Conservation (phyloP, 2,888 invertebrate species). For the Heliconius ethilla region DNA sequence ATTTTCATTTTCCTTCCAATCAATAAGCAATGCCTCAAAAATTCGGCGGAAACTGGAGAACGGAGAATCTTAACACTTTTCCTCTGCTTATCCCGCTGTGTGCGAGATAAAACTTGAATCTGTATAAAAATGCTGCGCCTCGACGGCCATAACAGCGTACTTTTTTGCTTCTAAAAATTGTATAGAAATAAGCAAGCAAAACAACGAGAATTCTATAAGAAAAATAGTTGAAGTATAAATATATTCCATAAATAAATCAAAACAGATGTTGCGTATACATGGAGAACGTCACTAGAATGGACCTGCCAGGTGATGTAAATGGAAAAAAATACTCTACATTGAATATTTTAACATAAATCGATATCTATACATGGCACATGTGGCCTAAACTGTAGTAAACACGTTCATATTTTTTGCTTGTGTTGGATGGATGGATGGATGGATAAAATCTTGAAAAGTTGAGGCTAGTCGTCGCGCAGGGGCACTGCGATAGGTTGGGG, state of each 20-base stretch:
- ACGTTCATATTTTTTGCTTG: neutral
- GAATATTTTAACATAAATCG: constrained; percentile 28
- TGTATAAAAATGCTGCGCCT: no score
- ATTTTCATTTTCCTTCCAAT: no score
- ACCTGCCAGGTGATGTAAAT: constrained; percentile 22
- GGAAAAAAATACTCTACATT: constrained; percentile 21
- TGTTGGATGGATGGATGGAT: no score
- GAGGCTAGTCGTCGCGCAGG: no score
- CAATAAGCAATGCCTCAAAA: no score
- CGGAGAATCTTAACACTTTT: no score
- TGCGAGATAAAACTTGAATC: no score
- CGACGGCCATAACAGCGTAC: no score
- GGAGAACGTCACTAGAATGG: neutral
- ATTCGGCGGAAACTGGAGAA: no score
- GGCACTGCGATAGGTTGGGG: no score
- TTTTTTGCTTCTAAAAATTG: neutral
- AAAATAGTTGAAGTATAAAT: constrained; percentile 1
- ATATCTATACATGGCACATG: neutral
- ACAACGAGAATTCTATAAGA: neutral
- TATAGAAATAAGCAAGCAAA: neutral
- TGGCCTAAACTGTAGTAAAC: constrained; percentile 9
- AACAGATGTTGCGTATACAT: neutral
- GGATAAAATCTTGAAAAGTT: neutral
- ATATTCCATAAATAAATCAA: constrained; percentile 18
- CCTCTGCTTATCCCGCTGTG: no score